Evolutionary conservation across 2,888 invertebrate species (phyloP), one percentile per base, ranked within the genome.

Genomic region (Malthinus seriepunctatus): DNA sequence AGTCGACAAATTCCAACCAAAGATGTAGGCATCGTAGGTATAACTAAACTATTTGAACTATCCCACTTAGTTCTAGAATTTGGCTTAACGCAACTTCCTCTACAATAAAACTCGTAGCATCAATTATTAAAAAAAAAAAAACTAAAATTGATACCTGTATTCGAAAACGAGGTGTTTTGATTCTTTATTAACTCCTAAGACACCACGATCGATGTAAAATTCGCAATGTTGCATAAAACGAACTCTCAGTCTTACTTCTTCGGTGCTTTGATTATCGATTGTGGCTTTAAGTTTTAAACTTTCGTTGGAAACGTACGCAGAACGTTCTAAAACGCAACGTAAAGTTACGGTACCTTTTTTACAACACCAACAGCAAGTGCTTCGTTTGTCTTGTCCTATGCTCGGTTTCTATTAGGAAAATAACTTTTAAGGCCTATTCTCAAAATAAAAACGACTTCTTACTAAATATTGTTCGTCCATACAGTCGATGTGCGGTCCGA

Each of bases 391-490:
- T 67, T 86, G 84, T 10, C 84, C 84, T 34, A 86, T 82, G 72
- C 86, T 79, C 1, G 88, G 86, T 78, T 86, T 86, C 88, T 88
- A 71, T 23, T 23, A 23, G 7, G 75, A 72, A 35, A 12, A 37
- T 8, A 33, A 14, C 2, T 5, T 37, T 42, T 32, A 7, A 31
- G 12, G 10, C 32, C 7, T 5, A 8, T 32, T 35, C 35, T 6
- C 6, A 35, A 14, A 32, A 23, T 38, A 44, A n/a, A 12, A 53
- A 31, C 9, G 2, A 52, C 15, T 45, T 69, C 81, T 80, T 76
- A 89, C 89, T 81, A 90, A 78, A 73, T 88, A 89, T 70, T 88
- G 86, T 73, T 89, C 89, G 64, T 90, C 90, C 89, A 89, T 89
- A 75, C 89, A 89, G 77, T 90, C 90, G 67, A 89, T 88, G 71